These are phyloP conservation scores for Chlorodrepanis virens DNA, from an alignment of 2,113 vertebrate species.

Conservation along the genomic window DNA sequence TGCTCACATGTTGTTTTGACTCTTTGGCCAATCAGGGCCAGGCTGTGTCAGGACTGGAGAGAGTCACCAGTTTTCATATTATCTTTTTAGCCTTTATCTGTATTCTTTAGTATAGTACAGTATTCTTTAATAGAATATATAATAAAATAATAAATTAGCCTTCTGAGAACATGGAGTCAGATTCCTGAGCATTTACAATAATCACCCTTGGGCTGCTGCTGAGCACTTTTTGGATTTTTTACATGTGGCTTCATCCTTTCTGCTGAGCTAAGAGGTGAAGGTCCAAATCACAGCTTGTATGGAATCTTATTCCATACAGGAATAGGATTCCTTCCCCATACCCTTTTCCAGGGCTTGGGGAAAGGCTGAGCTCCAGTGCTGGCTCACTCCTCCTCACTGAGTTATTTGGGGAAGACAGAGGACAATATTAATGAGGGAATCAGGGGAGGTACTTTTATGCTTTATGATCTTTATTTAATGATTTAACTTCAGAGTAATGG, in stretches of 20 bases:
- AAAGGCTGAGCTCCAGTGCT: neutral
- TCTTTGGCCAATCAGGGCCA: too few relatives aligned
- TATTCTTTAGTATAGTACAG: too few relatives aligned
- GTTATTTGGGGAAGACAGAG: neutral
- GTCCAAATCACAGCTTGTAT: too few relatives aligned
- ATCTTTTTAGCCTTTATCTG: too few relatives aligned
- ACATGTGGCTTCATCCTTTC: accelerated
- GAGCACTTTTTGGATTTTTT: accelerated
- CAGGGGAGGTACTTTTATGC: neutral
- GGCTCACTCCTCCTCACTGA: accelerated
- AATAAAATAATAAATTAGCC: too few relatives aligned
- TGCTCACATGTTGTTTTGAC: too few relatives aligned
- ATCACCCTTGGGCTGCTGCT: neutral
- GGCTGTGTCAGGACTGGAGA: too few relatives aligned
- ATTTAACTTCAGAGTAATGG: neutral
- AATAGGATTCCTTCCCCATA: neutral
- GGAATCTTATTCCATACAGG: neutral
- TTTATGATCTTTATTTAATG: constrained; percentile 37
- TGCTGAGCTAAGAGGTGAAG: neutral
- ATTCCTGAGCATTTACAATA: too few relatives aligned
- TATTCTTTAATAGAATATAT: too few relatives aligned
- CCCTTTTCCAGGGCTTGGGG: neutral
- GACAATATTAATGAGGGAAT: neutral
- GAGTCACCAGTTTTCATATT: too few relatives aligned
- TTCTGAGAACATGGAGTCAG: too few relatives aligned